Evolutionary conservation across 2,797 vertebrate genomes (phyloP).

Genomic region (Malacoctenus gilli): DNA sequence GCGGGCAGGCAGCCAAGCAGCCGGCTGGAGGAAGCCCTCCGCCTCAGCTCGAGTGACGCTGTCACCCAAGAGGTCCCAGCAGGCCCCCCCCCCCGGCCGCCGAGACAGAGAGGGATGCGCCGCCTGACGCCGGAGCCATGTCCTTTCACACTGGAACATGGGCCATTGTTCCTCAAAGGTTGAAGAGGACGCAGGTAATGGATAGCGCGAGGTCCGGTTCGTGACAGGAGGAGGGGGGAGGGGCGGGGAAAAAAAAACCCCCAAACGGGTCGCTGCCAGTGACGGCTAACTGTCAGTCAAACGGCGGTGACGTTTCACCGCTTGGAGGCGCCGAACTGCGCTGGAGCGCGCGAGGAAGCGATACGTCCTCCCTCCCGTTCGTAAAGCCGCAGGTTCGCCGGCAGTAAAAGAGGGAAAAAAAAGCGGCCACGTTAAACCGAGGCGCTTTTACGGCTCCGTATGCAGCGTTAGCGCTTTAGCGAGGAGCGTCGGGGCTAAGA

Average conservation of each 20-base stretch:
- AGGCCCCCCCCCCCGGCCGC: conserved; percentile 58
- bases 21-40: conserved; percentile 70
- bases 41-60: conserved; percentile 76
- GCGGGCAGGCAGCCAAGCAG: conserved; percentile 75
- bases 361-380: neutral
- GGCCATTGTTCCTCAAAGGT: conserved; percentile 64
- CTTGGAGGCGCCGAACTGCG: conserved; percentile 11
- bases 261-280: no score
- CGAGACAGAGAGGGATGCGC: conserved; percentile 72
- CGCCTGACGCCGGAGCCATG: conserved; percentile 69
- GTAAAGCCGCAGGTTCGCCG: neutral
- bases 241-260: no score
- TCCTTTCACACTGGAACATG: conserved; percentile 69
- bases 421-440: no score
- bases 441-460: no score
- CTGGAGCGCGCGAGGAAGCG: neutral
- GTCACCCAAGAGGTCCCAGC: conserved; percentile 76
- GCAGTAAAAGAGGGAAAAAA: neutral
- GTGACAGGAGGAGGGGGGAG: conserved; percentile 39
- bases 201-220: conserved; percentile 65
- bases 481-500: neutral
- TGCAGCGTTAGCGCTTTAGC: neutral
- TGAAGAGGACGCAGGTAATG: conserved; percentile 75
- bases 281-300: no score
- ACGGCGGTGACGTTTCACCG: conserved; percentile 48